phyloP scores from a whole-genome alignment of 2,113 vertebrate genomes.

The Platichthys stellatus region DNA sequence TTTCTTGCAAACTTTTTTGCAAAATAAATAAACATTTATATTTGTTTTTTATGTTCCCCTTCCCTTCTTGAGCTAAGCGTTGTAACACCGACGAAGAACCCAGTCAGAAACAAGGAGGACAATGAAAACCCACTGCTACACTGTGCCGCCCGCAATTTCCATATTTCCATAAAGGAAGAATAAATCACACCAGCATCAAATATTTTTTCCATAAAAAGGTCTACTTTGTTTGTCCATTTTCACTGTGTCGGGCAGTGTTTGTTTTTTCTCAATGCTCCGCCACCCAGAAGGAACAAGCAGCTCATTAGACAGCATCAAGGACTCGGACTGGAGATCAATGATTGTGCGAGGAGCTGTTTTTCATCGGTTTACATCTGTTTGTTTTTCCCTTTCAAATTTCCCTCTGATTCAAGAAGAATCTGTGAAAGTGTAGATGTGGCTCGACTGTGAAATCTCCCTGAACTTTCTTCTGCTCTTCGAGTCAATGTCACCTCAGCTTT shows the following conservation, averaged over 20 bases:
- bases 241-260: constrained; percentile 34
- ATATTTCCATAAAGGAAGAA: background rate
- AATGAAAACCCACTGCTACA: too few relatives aligned
- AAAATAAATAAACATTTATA: too few relatives aligned
- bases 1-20: too few relatives aligned
- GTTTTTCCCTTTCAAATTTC: constrained; percentile 24
- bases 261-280: constrained; percentile 51
- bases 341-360: constrained; percentile 45
- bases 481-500: constrained; percentile 29
- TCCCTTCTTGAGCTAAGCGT: too few relatives aligned
- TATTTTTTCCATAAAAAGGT: background rate
- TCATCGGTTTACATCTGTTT: constrained; percentile 37
- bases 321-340: constrained; percentile 66
- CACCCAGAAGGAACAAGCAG: constrained; percentile 62
- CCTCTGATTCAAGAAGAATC: constrained; percentile 31
- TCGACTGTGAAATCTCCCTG: background rate
- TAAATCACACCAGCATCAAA: background rate
- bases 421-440: background rate
- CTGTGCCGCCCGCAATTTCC: too few relatives aligned
- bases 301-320: constrained; percentile 72
- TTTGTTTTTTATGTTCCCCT: too few relatives aligned
- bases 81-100: too few relatives aligned
- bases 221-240: constrained; percentile 8
- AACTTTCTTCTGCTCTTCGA: constrained; percentile 21
- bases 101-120: too few relatives aligned